These are phyloP conservation scores for Tryphoninae sp. DNA, from an alignment of 2,888 invertebrate species.

Conservation along the genomic window DNA sequence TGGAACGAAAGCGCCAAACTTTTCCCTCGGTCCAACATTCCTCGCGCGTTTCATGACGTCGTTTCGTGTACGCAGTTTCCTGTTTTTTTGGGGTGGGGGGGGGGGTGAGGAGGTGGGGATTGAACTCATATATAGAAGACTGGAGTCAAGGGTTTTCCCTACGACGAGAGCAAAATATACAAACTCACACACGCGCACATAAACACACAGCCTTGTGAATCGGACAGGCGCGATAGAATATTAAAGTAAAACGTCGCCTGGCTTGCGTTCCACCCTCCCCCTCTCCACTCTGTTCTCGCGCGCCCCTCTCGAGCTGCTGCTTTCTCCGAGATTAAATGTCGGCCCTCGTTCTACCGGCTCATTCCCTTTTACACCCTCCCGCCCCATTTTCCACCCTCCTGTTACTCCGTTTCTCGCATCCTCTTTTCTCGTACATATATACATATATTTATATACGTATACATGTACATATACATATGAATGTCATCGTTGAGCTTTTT, in stretches of 20 bases:
- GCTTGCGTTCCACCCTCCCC: slow-evolving; percentile 11
- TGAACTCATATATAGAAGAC: slow-evolving; percentile 25
- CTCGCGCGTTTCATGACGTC: slow-evolving; percentile 5
- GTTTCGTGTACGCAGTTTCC: slow-evolving; percentile 37
- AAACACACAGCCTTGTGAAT: slow-evolving; percentile 2
- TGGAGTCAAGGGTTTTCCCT: slow-evolving; percentile 49
- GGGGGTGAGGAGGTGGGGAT: too few relatives aligned
- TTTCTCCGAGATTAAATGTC: slow-evolving; percentile 78
- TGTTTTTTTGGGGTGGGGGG: slow-evolving; percentile 28
- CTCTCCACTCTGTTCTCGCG: neutral
- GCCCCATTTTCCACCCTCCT: slow-evolving; percentile 44
- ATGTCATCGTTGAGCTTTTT: slow-evolving; percentile 36
- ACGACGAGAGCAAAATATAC: slow-evolving; percentile 65
- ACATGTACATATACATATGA: neutral
- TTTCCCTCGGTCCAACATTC: slow-evolving; percentile 10
- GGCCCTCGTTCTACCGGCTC: slow-evolving; percentile 62
- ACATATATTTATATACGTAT: neutral
- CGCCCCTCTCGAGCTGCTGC: slow-evolving; percentile 64
- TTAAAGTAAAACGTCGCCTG: slow-evolving; percentile 74
- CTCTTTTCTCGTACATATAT: slow-evolving; percentile 40
- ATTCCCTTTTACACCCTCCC: slow-evolving; percentile 42
- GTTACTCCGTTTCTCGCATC: slow-evolving; percentile 50
- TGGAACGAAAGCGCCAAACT: slow-evolving; percentile 34
- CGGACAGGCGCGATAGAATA: slow-evolving; percentile 73
- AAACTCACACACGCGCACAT: slow-evolving; percentile 22